Evolutionary conservation across 2,113 vertebrate species (phyloP).

Genomic region (Oryzias melastigma): DNA sequence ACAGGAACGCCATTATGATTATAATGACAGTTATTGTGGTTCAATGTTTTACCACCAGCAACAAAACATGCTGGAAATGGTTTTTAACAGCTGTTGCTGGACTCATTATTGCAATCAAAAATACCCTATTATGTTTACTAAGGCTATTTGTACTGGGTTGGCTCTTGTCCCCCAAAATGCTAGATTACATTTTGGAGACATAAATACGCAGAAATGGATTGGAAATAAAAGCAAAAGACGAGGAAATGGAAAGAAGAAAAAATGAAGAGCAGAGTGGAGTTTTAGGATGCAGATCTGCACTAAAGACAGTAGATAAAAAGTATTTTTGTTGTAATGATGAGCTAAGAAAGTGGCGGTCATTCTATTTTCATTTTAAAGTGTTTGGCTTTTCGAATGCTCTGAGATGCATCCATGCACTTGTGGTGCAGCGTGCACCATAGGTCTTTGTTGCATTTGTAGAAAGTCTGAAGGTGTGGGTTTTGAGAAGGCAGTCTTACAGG

Average conservation of each 20-base stretch:
- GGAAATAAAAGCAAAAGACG: conserved; percentile 28
- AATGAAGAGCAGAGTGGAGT: conserved; percentile 4
- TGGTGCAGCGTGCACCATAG: conserved; percentile 39
- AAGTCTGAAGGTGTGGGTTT: conserved; percentile 45
- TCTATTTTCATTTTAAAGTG: conserved; percentile 46
- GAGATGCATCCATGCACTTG: conserved; percentile 37
- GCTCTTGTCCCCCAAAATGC: conserved; percentile 47
- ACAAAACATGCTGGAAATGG: conserved; percentile 55
- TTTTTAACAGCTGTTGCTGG: conserved; percentile 55
- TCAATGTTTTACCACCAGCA: conserved; percentile 48
- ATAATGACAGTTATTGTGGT: conserved; percentile 63
- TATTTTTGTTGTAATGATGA: conserved; percentile 40
- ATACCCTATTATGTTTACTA: conserved; percentile 55
- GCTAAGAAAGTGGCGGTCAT: conserved; percentile 47
- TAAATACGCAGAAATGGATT: conserved; percentile 35
- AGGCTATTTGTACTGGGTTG: conserved; percentile 50
- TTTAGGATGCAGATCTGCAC: conserved; percentile 12
- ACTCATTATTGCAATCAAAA: conserved; percentile 63
- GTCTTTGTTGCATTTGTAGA: conserved; percentile 46
- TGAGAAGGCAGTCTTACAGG: conserved; percentile 52
- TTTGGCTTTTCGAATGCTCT: conserved; percentile 42
- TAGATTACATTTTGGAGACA: conserved; percentile 45
- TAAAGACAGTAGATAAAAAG: conserved; percentile 27
- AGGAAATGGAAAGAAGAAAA: conserved; percentile 28
- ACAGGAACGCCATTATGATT: conserved; percentile 63